Base-by-base conservation (phyloP, 2,797 vertebrate genomes). In the Lepilemur ruficaudatus region DNA sequence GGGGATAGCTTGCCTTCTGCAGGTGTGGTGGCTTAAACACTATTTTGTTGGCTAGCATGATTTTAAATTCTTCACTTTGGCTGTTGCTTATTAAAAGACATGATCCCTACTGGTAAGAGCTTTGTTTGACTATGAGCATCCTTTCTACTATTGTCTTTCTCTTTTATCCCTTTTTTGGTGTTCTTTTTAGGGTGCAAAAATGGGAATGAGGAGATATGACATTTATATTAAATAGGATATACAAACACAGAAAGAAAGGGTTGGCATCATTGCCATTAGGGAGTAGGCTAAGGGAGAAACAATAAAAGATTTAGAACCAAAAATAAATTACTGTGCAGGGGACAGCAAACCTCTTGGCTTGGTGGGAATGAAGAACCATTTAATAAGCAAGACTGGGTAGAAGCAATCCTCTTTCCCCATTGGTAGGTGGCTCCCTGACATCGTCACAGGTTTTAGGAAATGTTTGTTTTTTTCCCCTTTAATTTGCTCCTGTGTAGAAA, bases 61-160 rank as follows among this genome's bases (percentile, higher is more conserved):
- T 93, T 96, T 96, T 41, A 83, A n/a, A 88, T 70, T 95, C 35
- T 13, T 93, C 84, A 11, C 10, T 88, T 90, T 89, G 43, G 2
- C 9, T 67, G 7, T 89, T 94, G n/a, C 23, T 91, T 93, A 20
- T 96, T 65, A 91, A 96, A 91, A 95, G 55, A 87, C 55, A 89
- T 43, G 23, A 30, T 41, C 15, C 48, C 57, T 92, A 61, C 46
- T 90, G 88, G 32, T 59, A 38, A 83, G 72, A 90, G 23, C 0
- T 23, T 89, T 93, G 23, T 91, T 92, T 96, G 46, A 87, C 41
- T 85, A 23, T 86, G 88, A 75, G 10, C 32, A 67, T 55, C 25
- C 4, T 55, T 7, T 95, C 30, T 89, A 32, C 23, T 76, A 0
- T 83, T 83, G 9, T 43, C 20, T 89, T 46, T 94, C 2, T 32